Base-by-base conservation (phyloP, 1,140 invertebrate species). In the Apis florea region DNA sequence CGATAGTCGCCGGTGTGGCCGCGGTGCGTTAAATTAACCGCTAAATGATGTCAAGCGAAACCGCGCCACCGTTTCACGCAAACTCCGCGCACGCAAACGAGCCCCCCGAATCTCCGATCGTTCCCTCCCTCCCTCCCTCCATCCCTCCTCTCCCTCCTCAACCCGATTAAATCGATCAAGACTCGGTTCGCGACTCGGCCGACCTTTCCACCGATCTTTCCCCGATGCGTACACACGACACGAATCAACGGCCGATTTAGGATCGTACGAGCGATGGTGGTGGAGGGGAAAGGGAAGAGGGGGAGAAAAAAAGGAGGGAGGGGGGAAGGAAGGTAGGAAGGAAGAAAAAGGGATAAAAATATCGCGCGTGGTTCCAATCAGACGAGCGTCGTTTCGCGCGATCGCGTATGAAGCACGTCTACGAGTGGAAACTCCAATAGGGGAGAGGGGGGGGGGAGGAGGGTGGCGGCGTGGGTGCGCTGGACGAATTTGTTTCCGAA, bases 401-500 rank as follows among this genome's bases (percentile, higher is more conserved):
- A 40, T 58, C 59, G 58, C 67, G 53, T 74, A 71, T 67, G 73
- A 72, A 71, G 56, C 58, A 75, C 59, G 77, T 69, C 68, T 73
- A 70, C 61, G 73, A 63, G 19, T 21, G 79, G 17, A 64, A 51
- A 24, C 24, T 24, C 24, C 1, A 47, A 17, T 40, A 19, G 53
- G 19, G 59, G 51, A 47, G 53, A 15, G 31, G 63, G 2, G 56
- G 21, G 63, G 15, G 61, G 40, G 19, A 21, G 56, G 61, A 56
- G 53, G 40, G n/a, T n/a, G n/a, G 31, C 6, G 31, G 31, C 6
- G 53, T 49, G 13, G 73, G 56, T 63, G 54, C 54, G 26, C 51
- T 59, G 72, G 84, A 75, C 80, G 86, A 89, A 89, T 88, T 90
- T 85, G 86, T 89, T 89, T 89, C 84, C 82, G 86, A 89, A 89